Evolutionary conservation across 37 sponge, comb jelly and placozoan species (phyloP).

Genomic region (Corticium candelabrum): DNA sequence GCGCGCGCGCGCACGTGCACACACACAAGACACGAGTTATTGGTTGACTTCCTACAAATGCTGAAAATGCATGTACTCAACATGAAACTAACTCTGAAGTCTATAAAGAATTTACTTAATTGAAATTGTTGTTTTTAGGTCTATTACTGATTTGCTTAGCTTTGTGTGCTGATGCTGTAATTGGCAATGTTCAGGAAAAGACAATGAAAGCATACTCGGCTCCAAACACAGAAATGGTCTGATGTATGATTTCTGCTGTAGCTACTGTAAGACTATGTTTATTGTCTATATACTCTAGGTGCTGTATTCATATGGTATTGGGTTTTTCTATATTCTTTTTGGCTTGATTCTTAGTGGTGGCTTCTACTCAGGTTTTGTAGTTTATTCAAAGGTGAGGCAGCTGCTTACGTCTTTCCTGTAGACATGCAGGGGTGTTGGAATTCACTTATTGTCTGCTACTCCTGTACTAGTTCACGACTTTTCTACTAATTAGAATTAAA

Average conservation of each 20-base stretch:
- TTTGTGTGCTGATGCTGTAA: constrained; percentile 77
- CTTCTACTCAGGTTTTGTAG: constrained; percentile 17
- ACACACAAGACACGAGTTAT: too few relatives aligned
- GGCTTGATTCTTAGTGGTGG: constrained; percentile 15
- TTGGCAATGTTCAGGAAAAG: constrained; percentile 83
- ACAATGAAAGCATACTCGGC: constrained; percentile 41
- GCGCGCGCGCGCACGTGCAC: too few relatives aligned
- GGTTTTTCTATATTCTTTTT: constrained; percentile 41
- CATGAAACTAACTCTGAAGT: too few relatives aligned
- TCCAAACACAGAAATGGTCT: constrained; percentile 44
- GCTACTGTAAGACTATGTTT: constrained; percentile 1
- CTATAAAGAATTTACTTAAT: too few relatives aligned
- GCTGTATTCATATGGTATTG: constrained; percentile 48
- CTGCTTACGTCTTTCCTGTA: too few relatives aligned
- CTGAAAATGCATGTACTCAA: too few relatives aligned
- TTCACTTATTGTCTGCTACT: too few relatives aligned
- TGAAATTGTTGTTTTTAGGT: constrained; percentile 38
- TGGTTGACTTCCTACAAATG: too few relatives aligned
- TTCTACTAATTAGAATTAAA: too few relatives aligned
- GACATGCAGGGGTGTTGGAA: too few relatives aligned
- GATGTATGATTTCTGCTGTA: neutral
- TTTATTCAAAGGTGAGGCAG: constrained; percentile 22
- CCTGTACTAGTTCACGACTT: too few relatives aligned
- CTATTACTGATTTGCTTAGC: constrained; percentile 65
- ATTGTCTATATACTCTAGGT: constrained; percentile 22